phyloP scores from a whole-genome alignment of 2,113 vertebrate species.

The Myanophis thanlyinensis region DNA sequence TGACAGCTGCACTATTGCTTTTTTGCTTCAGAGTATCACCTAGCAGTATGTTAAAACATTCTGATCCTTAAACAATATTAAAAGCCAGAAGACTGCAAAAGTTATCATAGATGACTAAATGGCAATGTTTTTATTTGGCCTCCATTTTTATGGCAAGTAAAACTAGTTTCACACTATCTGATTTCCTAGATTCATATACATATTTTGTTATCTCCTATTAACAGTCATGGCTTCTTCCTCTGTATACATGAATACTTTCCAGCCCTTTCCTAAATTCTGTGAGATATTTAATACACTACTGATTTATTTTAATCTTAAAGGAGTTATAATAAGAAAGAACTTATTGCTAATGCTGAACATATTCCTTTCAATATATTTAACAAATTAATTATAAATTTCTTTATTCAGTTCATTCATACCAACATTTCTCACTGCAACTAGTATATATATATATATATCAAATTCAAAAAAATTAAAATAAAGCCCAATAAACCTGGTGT shows the following conservation, averaged over 20 bases:
- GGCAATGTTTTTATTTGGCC: neutral
- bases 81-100: neutral
- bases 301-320: neutral
- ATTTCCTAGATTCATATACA: slow-evolving; percentile 30
- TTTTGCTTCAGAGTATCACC: neutral
- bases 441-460: neutral
- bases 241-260: slow-evolving; percentile 53
- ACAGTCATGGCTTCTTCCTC: slow-evolving; percentile 49
- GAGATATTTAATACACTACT: slow-evolving; percentile 31
- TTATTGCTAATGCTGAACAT: slow-evolving; percentile 29
- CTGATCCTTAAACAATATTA: neutral
- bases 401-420: neutral
- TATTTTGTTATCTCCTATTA: slow-evolving; percentile 40
- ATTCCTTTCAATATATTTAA: slow-evolving; percentile 26
- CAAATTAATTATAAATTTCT: neutral
- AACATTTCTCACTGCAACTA: slow-evolving; percentile 29
- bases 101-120: neutral
- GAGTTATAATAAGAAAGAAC: neutral
- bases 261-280: slow-evolving; percentile 45
- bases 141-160: neutral
- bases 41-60: neutral
- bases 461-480: neutral
- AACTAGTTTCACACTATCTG: neutral
- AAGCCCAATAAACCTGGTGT: neutral
- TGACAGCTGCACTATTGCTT: neutral